Evolutionary conservation across 2,888 invertebrate genomes (phyloP), one percentile per base, ranked within the genome.

Genomic region (Sympetrum striolatum): DNA sequence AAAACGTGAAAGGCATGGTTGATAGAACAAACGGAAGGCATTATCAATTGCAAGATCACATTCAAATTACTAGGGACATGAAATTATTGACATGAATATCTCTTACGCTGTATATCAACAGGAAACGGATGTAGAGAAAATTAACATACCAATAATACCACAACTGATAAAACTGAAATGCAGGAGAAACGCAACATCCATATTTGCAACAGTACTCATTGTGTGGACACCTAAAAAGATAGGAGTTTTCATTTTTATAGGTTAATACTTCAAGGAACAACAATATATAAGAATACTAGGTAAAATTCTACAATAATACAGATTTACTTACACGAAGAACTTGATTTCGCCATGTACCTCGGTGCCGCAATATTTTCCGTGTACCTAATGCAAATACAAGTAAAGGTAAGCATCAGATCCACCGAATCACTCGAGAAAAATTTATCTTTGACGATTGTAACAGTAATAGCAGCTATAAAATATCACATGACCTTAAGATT

Each of bases 61-160:
- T 18, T 1, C 1, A 1, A 1, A 53, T 1, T 53, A 53, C 53
- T 53, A 3, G 1, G 18, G 18, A 18, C 5, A 53, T 3, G 1
- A 53, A 53, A 14, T 18, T 15, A 53, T 53, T 8, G 5, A 1
- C 15, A 18, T 0, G 18, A 18, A 18, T 1, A 53, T 53, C 15
- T 53, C 53, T 53, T 53, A 18, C 44, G 10, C 44, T 0, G 10
- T 10, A 44, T 8, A 44, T 44, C 44, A 44, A 44, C 18, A 53
- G 18, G 18, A 18, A 18, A 53, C 15, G 12, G 31, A 73, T 73
- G 22, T 4, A 31, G 2, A 25, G 22, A 8, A 90, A 80, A n/a
- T 53, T 53, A 64, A 92, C 93, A 92, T 92, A 95, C 95, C 95
- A 95, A 92, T 95, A 95, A 92, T 95, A 95, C 95, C 95, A 95